A percentile compares a stretch with the other conserved stretches of the same genome.
These are phyloP conservation scores for Poeciliopsis gracilis DNA, from an alignment of 2,797 vertebrate genomes.

Conservation along the genomic window DNA sequence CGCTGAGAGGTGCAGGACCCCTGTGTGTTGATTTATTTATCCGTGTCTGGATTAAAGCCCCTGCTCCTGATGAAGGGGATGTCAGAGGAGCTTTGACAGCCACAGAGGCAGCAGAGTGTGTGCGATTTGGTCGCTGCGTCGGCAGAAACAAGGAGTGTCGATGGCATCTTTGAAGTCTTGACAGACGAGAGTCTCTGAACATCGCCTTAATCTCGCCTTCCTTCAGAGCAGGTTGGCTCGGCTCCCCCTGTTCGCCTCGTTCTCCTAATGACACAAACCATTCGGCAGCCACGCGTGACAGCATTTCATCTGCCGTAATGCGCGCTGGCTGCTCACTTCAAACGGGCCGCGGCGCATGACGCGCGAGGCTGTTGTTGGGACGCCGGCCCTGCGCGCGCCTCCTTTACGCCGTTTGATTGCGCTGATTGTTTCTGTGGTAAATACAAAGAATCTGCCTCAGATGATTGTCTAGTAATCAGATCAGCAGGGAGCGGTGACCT, in stretches of 20 bases:
- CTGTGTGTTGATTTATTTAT: slow-evolving; percentile 83
- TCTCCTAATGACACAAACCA: slow-evolving; percentile 86
- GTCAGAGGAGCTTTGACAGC: slow-evolving; percentile 83
- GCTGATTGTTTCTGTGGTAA: slow-evolving; percentile 79
- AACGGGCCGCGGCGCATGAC: slow-evolving; percentile 64
- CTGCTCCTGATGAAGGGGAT: slow-evolving; percentile 84
- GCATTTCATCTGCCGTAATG: slow-evolving; percentile 84
- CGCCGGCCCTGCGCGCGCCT: slow-evolving; percentile 48
- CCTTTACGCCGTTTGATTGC: slow-evolving; percentile 79
- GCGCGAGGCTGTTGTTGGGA: slow-evolving; percentile 67
- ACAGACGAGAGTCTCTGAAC: slow-evolving; percentile 84
- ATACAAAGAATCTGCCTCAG: slow-evolving; percentile 76
- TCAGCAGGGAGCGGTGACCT: slow-evolving; percentile 71
- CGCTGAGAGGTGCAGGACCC: slow-evolving; percentile 67
- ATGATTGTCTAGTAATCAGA: slow-evolving; percentile 80
- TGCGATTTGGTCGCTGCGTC: slow-evolving; percentile 81
- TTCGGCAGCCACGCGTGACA: slow-evolving; percentile 80
- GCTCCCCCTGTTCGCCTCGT: slow-evolving; percentile 78
- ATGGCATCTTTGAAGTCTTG: slow-evolving; percentile 84
- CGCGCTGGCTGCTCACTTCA: slow-evolving; percentile 79
- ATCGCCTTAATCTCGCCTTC: slow-evolving; percentile 85
- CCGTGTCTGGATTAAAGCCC: slow-evolving; percentile 79
- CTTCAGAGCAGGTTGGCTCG: slow-evolving; percentile 74
- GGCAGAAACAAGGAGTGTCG: slow-evolving; percentile 81
- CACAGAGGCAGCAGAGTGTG: slow-evolving; percentile 80